phyloP scores from a whole-genome alignment of 2,888 invertebrate species.

The Cryptocheilus praepositus region DNA sequence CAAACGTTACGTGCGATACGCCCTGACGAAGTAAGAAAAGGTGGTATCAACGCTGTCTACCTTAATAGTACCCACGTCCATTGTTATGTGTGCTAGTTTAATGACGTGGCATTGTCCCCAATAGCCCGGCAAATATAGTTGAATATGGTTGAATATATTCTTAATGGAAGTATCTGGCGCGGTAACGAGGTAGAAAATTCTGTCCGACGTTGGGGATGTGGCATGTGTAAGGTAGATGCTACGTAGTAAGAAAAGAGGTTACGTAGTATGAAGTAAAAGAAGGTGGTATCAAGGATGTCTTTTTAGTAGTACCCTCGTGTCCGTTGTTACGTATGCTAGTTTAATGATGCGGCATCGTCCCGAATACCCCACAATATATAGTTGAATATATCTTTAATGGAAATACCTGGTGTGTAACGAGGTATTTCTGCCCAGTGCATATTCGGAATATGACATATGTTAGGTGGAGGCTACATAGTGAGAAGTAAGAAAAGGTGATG shows the following conservation, averaged over 20 bases:
- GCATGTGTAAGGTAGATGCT: too few relatives aligned
- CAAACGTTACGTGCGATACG: conserved; percentile 46
- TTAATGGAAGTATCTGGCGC: conserved; percentile 46
- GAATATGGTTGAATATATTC: conserved; percentile 38
- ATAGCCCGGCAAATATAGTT: conserved; percentile 17
- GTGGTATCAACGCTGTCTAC: conserved; percentile 36
- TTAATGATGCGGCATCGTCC: too few relatives aligned
- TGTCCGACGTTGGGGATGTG: too few relatives aligned
- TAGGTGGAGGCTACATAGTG: too few relatives aligned
- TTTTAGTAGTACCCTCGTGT: conserved; percentile 50
- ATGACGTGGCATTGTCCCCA: conserved; percentile 49
- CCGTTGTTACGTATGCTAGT: conserved; percentile 44
- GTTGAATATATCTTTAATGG: conserved; percentile 45
- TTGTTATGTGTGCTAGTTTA: conserved; percentile 47
- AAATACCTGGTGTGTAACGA: conserved; percentile 32
- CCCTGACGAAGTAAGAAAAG: conserved; percentile 48
- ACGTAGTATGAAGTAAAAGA: conserved; percentile 51
- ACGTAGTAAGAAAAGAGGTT: too few relatives aligned
- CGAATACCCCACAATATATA: conserved; percentile 12
- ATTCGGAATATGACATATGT: too few relatives aligned
- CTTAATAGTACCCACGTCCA: conserved; percentile 50
- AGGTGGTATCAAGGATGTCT: conserved; percentile 38
- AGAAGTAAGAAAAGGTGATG: conserved; percentile 49
- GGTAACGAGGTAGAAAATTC: background rate
- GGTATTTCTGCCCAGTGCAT: too few relatives aligned